phyloP scores from a whole-genome alignment of 2,888 invertebrate species.

The Rhamnusium bicolor region DNA sequence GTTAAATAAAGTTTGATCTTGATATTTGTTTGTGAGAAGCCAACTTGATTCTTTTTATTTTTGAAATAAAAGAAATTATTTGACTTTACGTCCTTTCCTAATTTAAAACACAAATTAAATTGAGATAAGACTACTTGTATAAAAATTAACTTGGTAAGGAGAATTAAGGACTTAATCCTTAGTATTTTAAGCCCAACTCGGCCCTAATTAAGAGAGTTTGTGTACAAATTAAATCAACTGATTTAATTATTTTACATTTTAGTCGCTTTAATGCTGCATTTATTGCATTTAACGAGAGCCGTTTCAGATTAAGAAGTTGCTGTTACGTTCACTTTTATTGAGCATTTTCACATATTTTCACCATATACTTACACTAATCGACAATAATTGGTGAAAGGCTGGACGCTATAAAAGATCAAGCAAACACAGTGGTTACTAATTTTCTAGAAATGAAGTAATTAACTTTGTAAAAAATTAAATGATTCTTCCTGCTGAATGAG shows the following conservation, averaged over 20 bases:
- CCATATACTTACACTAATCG: conserved; percentile 23
- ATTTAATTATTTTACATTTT: conserved; percentile 56
- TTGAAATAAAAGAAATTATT: conserved; percentile 52
- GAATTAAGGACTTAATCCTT: conserved; percentile 64
- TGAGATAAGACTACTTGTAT: conserved; percentile 59
- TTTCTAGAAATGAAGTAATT: conserved; percentile 11
- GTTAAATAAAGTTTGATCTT: conserved; percentile 35
- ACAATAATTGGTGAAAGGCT: conserved; percentile 18
- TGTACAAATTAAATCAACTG: conserved; percentile 63
- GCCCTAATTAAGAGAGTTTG: conserved; percentile 61
- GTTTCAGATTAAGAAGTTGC: conserved; percentile 23
- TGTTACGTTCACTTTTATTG: conserved; percentile 31
- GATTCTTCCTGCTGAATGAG: not conserved
- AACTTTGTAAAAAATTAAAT: not conserved
- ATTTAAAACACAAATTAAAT: conserved; percentile 66
- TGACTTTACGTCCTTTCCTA: conserved; percentile 59
- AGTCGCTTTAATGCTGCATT: conserved; percentile 38
- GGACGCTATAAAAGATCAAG: not conserved
- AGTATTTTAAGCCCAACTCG: conserved; percentile 57
- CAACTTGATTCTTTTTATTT: conserved; percentile 35
- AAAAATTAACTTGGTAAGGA: conserved; percentile 58
- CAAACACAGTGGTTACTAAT: not conserved
- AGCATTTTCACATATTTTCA: conserved; percentile 31
- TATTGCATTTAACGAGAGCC: conserved; percentile 1
- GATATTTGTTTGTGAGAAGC: conserved; percentile 37